Evolutionary conservation across 2,113 vertebrate species (phyloP).

Genomic region (Oreotrochilus melanogaster): DNA sequence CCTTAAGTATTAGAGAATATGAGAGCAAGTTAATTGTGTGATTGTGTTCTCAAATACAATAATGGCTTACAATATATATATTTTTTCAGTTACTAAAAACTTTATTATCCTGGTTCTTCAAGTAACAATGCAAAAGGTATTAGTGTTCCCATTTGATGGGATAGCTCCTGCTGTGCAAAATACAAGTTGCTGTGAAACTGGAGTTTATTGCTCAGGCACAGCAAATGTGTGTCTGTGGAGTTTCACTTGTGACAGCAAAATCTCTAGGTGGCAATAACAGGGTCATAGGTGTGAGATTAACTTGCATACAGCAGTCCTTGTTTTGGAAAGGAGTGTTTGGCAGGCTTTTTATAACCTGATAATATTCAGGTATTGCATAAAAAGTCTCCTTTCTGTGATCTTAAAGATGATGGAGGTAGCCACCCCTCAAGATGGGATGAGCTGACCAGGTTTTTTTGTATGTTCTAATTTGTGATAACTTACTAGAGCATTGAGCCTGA

Average conservation of each 20-base stretch:
- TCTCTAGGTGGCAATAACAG: neutral
- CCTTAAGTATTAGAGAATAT: neutral
- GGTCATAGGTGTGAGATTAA: neutral
- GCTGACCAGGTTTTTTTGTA: fast-evolving
- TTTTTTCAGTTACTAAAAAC: neutral
- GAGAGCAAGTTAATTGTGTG: neutral
- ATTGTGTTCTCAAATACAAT: neutral
- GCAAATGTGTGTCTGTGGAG: neutral
- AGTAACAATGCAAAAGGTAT: neutral
- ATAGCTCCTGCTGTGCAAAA: neutral
- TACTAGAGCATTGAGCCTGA: neutral
- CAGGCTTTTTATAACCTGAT: neutral
- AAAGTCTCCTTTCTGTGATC: neutral
- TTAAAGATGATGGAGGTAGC: neutral
- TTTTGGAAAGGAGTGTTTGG: neutral
- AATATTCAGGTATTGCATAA: neutral
- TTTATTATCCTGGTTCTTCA: neutral
- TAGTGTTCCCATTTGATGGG: neutral
- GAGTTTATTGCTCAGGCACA: neutral
- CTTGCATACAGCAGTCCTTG: neutral
- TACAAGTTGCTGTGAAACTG: neutral
- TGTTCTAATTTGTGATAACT: neutral
- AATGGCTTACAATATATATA: neutral
- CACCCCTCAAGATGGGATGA: neutral
- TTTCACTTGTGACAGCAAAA: neutral